Evolutionary conservation across 1,140 invertebrate genomes (phyloP).

Genomic region (Vanessa tameamea): DNA sequence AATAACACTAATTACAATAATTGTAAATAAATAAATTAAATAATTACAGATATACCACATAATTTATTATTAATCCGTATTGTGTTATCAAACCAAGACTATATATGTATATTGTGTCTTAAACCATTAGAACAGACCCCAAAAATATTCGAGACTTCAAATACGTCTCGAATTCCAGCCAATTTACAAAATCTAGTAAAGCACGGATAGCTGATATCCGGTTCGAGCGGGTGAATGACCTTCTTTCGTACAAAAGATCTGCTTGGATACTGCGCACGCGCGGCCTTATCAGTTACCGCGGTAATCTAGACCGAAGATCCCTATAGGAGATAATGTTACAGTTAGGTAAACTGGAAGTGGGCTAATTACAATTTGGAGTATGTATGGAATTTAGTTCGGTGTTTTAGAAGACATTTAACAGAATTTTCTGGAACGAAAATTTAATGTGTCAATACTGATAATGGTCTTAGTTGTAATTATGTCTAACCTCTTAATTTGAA

Average conservation of each 20-base stretch:
- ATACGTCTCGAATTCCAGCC: background rate
- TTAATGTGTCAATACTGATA: background rate
- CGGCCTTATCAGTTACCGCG: slow-evolving; percentile 29
- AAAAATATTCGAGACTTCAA: slow-evolving; percentile 3
- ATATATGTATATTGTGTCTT: background rate
- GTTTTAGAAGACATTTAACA: background rate
- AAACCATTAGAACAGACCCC: background rate
- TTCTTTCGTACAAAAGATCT: slow-evolving; percentile 43
- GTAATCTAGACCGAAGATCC: slow-evolving; percentile 34
- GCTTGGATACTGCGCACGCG: slow-evolving; percentile 42
- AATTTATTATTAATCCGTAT: too few species aligned
- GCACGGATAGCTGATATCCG: slow-evolving; percentile 43
- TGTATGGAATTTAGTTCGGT: background rate
- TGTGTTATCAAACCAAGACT: background rate
- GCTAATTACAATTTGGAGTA: slow-evolving; percentile 35
- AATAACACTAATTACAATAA: too few species aligned
- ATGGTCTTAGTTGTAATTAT: background rate
- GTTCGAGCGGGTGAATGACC: slow-evolving; percentile 40
- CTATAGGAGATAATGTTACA: slow-evolving; percentile 34
- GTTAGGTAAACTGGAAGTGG: slow-evolving; percentile 36
- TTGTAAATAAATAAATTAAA: too few species aligned
- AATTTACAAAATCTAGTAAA: slow-evolving; percentile 42
- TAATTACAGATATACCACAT: too few species aligned
- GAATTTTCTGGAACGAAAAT: background rate
- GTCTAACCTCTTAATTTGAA: background rate